A percentile compares a stretch with the other conserved stretches of the same genome.
These are phyloP conservation scores for Rafetus swinhoei DNA, from an alignment of 2,113 vertebrate species.

Conservation along the genomic window DNA sequence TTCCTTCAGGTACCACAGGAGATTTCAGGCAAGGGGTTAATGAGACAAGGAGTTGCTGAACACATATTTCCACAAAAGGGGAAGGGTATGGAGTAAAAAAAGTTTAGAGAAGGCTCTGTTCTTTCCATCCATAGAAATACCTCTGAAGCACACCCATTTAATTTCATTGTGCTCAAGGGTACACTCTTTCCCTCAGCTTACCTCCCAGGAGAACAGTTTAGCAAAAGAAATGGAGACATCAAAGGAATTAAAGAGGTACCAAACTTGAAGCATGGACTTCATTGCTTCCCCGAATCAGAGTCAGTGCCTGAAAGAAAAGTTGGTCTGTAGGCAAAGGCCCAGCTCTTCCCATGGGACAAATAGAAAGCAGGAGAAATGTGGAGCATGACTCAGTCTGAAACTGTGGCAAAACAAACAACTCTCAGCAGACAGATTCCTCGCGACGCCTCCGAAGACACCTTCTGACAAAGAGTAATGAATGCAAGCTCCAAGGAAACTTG, in stretches of 20 bases:
- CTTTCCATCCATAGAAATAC: not conserved
- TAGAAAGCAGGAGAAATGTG: not conserved
- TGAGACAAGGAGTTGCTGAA: not conserved
- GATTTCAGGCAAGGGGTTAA: not conserved
- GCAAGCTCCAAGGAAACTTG: not conserved
- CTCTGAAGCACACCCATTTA: not conserved
- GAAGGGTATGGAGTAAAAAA: not conserved
- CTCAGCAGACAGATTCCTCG: not conserved
- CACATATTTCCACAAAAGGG: not conserved
- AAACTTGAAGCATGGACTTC: fast-evolving
- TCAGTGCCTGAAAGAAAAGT: not conserved
- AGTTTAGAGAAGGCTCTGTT: not conserved
- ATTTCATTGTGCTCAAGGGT: not conserved
- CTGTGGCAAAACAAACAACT: not conserved
- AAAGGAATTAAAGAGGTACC: not conserved
- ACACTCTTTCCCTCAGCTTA: not conserved
- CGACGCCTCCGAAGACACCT: not conserved
- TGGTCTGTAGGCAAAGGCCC: not conserved
- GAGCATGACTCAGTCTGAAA: not conserved
- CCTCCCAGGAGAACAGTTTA: fast-evolving
- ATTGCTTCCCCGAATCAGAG: not conserved
- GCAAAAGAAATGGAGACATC: not conserved
- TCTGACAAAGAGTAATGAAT: not conserved
- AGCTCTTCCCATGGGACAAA: not conserved
- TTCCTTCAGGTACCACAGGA: not conserved